Evolutionary conservation across 2,797 vertebrate genomes (phyloP).

Genomic region (Danio tinwini): DNA sequence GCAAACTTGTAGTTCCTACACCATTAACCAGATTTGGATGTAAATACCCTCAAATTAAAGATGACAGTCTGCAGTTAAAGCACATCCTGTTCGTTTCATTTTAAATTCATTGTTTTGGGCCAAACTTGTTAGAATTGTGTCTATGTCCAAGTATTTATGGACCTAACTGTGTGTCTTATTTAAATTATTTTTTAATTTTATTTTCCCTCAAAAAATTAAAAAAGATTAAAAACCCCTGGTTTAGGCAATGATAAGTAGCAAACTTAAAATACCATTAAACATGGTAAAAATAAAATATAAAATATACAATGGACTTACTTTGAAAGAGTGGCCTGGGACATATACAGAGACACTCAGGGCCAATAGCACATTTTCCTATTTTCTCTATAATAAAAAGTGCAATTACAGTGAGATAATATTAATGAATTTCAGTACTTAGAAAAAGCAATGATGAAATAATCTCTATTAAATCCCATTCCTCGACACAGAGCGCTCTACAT

Average conservation of each 20-base stretch:
- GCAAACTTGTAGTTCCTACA: slow-evolving; percentile 58
- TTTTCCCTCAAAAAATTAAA: too few species aligned
- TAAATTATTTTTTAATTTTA: too few species aligned
- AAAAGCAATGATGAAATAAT: background rate
- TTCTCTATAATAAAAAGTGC: background rate
- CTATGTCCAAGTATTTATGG: too few species aligned
- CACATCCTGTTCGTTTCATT: too few species aligned
- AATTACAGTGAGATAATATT: background rate
- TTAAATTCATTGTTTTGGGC: too few species aligned
- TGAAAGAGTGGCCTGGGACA: too few species aligned
- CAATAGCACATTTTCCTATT: background rate
- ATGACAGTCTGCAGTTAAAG: too few species aligned
- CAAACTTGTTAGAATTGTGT: too few species aligned
- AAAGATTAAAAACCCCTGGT: too few species aligned
- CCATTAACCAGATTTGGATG: slow-evolving; percentile 61
- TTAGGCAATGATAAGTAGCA: background rate
- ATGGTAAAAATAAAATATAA: background rate
- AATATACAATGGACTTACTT: background rate
- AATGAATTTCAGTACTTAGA: background rate
- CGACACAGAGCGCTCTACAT: background rate
- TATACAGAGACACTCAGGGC: background rate
- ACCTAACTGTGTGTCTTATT: too few species aligned
- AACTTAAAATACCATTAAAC: background rate
- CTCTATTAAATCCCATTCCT: background rate
- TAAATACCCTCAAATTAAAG: slow-evolving; percentile 53